Evolutionary conservation across 1,140 invertebrate species (phyloP).

Genomic region (Heliconius melpomene): DNA sequence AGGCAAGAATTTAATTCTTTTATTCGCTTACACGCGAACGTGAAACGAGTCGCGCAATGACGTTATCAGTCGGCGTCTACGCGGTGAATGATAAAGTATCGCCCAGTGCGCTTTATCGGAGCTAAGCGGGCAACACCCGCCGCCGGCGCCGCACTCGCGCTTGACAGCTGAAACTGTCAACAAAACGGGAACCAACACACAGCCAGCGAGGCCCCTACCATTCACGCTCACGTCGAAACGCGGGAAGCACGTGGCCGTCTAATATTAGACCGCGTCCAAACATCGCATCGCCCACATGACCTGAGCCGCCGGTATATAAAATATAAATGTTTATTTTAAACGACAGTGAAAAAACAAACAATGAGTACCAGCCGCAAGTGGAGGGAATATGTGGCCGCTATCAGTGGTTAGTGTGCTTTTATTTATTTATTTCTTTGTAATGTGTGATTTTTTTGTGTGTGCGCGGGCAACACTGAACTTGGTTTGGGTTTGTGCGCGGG

Average conservation of each 20-base stretch:
- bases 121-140: slow-evolving; percentile 29
- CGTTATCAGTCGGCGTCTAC: slow-evolving; percentile 36
- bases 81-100: slow-evolving; percentile 32
- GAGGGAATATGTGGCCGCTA: slow-evolving; percentile 73
- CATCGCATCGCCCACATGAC: slow-evolving; percentile 54
- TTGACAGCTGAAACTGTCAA: slow-evolving; percentile 73
- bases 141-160: slow-evolving; percentile 38
- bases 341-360: slow-evolving; percentile 54
- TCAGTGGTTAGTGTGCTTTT: slow-evolving; percentile 71
- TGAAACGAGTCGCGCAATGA: slow-evolving; percentile 23
- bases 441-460: slow-evolving; percentile 13
- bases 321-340: slow-evolving; percentile 71
- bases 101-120: slow-evolving; percentile 30
- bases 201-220: slow-evolving; percentile 50
- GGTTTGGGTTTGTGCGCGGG: background rate
- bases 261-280: slow-evolving; percentile 64
- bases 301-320: slow-evolving; percentile 46
- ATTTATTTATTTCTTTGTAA: slow-evolving; percentile 43
- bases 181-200: slow-evolving; percentile 60
- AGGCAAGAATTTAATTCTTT: background rate
- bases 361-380: slow-evolving; percentile 70
- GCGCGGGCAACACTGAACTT: slow-evolving; percentile 27
- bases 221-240: slow-evolving; percentile 65
- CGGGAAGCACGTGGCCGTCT: slow-evolving; percentile 67
- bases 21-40: slow-evolving; percentile 16